These are phyloP conservation scores for Lucilia cuprina DNA, from an alignment of 1,140 invertebrate genomes.

Conservation along the genomic window DNA sequence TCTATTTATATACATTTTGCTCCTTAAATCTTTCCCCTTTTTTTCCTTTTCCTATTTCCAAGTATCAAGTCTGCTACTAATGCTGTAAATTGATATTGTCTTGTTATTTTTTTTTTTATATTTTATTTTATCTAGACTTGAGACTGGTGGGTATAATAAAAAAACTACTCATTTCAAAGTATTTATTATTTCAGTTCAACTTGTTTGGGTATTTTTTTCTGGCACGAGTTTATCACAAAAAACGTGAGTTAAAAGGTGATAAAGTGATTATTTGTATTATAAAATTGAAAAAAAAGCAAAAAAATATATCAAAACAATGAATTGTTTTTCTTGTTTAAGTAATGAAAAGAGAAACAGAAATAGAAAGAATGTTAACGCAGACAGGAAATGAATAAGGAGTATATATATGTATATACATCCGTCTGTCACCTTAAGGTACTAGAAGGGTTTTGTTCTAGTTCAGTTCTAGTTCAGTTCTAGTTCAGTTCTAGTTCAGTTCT, in stretches of 20 bases:
- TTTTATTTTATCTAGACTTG: not conserved
- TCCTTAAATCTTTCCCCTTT: too few relatives aligned
- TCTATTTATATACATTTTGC: too few relatives aligned
- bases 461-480: too few relatives aligned
- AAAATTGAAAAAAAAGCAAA: not conserved
- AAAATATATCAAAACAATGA: not conserved
- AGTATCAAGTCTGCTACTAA: too few relatives aligned
- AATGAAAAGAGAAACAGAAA: not conserved
- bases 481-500: too few relatives aligned
- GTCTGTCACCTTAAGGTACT: too few relatives aligned
- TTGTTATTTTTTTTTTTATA: not conserved
- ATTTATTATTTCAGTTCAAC: not conserved
- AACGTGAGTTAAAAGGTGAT: constrained; percentile 12
- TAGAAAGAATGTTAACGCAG: not conserved
- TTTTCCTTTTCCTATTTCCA: too few relatives aligned
- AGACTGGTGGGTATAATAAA: not conserved
- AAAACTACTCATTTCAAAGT: not conserved
- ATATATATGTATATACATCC: too few relatives aligned
- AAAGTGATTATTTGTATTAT: constrained; percentile 15
- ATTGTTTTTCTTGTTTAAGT: not conserved
- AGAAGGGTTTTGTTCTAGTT: too few relatives aligned
- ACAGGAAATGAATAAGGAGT: too few relatives aligned
- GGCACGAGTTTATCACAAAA: not conserved
- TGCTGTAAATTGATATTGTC: constrained; percentile 10
- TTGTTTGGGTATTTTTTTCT: not conserved